These are phyloP conservation scores for Zoanthus sociatus DNA, from an alignment of 92 coral and sea anemone species.

Conservation along the genomic window DNA sequence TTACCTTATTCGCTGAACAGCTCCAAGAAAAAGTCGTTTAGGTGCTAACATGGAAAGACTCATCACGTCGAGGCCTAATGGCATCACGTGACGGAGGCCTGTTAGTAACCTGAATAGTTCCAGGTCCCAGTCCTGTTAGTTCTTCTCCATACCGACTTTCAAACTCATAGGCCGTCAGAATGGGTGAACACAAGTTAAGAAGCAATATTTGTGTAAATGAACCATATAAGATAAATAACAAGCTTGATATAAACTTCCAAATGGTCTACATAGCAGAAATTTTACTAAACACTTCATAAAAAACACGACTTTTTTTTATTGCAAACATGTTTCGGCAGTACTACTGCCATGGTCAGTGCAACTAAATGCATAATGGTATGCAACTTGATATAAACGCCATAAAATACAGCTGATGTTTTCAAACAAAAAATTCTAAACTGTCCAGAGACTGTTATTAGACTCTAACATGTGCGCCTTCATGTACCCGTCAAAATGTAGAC, in stretches of 20 bases:
- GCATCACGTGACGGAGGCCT: constrained; percentile 98
- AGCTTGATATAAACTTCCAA: no score
- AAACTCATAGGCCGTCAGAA: constrained; percentile 91
- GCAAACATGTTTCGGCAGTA: no score
- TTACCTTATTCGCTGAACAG: neutral
- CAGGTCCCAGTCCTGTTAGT: constrained; percentile 66
- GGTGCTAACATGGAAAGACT: neutral
- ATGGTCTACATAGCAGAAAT: no score
- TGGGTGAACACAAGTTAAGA: constrained; percentile 83
- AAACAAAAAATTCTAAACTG: no score
- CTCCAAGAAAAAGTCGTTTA: neutral
- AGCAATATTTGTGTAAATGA: neutral
- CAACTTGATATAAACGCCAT: no score
- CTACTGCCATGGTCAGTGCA: neutral
- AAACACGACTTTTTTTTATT: no score
- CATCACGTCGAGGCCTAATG: constrained; percentile 96
- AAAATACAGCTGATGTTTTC: no score
- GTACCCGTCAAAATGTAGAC: no score
- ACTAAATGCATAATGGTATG: no score
- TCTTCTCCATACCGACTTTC: constrained; percentile 85
- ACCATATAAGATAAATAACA: neutral
- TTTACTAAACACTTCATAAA: no score
- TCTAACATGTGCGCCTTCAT: no score
- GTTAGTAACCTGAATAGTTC: constrained; percentile 80
- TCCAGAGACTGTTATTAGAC: no score